Evolutionary conservation across 2,888 invertebrate species (phyloP).

Genomic region (Ormyrus thymus): DNA sequence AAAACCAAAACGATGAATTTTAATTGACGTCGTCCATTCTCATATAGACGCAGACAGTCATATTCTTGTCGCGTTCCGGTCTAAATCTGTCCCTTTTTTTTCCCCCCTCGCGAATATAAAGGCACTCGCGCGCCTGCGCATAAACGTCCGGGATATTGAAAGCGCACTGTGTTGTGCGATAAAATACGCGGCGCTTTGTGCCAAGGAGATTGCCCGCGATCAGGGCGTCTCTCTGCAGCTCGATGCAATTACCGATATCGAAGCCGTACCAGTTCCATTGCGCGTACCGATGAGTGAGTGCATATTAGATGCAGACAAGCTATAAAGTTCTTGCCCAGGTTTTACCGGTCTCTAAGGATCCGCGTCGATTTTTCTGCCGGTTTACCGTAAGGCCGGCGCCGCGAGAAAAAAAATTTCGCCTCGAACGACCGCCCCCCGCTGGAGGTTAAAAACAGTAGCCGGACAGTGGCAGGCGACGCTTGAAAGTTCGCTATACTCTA

Average conservation of each 20-base stretch:
- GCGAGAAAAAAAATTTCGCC: too few species aligned
- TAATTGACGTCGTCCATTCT: constrained; percentile 19
- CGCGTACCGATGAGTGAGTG: constrained; percentile 23
- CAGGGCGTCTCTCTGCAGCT: constrained; percentile 64
- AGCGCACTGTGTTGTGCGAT: constrained; percentile 23
- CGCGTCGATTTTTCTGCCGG: too few species aligned
- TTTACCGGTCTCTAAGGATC: too few species aligned
- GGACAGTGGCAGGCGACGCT: too few species aligned
- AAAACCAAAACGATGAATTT: constrained; percentile 3
- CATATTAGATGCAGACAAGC: not conserved
- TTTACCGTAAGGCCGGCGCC: too few species aligned
- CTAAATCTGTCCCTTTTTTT: constrained; percentile 31
- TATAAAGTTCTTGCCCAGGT: not conserved
- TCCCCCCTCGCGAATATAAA: not conserved
- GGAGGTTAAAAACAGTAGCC: too few species aligned
- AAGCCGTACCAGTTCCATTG: constrained; percentile 52
- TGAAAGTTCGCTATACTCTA: not conserved
- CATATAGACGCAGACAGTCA: constrained; percentile 9
- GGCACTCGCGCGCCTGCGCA: not conserved
- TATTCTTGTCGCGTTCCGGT: constrained; percentile 49
- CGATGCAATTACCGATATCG: constrained; percentile 70
- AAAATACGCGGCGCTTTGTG: constrained; percentile 58
- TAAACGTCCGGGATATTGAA: constrained; percentile 35
- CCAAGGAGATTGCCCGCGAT: constrained; percentile 64
- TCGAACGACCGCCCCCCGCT: too few species aligned